A percentile compares a stretch with the other conserved stretches of the same genome.
These are phyloP conservation scores for Drosophila lacteicornis DNA, from an alignment of 1,140 invertebrate genomes.

Conservation along the genomic window DNA sequence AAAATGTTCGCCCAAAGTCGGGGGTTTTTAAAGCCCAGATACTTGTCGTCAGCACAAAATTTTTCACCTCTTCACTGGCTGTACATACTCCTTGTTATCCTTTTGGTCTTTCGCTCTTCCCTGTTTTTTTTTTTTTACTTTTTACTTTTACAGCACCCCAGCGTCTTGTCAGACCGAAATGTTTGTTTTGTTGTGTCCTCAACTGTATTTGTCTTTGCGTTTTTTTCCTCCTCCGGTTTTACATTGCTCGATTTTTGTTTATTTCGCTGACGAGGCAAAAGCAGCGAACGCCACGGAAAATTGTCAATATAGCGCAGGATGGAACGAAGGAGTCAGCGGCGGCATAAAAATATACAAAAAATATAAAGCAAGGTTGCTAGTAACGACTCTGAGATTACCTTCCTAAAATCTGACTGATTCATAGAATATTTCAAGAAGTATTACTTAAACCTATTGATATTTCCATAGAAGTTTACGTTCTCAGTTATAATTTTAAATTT, in stretches of 20 bases:
- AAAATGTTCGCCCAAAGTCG: slow-evolving; percentile 70
- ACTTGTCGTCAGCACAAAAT: slow-evolving; percentile 81
- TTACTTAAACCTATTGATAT: no score
- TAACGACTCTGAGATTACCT: background rate
- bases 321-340: slow-evolving; percentile 22
- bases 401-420: no score
- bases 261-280: slow-evolving; percentile 83
- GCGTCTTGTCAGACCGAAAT: slow-evolving; percentile 78
- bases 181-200: slow-evolving; percentile 78
- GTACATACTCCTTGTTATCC: slow-evolving; percentile 43
- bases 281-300: slow-evolving; percentile 67
- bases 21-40: slow-evolving; percentile 66
- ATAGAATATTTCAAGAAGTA: background rate
- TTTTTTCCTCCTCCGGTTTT: slow-evolving; percentile 27
- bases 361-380: no score
- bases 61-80: slow-evolving; percentile 73
- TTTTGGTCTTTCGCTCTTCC: slow-evolving; percentile 36
- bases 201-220: slow-evolving; percentile 77
- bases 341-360: slow-evolving; percentile 52
- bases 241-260: slow-evolving; percentile 79
- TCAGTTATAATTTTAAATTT: no score
- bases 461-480: no score
- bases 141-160: slow-evolving; percentile 80
- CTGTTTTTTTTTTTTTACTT: slow-evolving; percentile 31
- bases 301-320: slow-evolving; percentile 68